Percentiles rank a stretch among this genome's conserved stretches.
These are phyloP conservation scores for Belgica antarctica DNA, from an alignment of 2,888 invertebrate genomes.

Conservation along the genomic window DNA sequence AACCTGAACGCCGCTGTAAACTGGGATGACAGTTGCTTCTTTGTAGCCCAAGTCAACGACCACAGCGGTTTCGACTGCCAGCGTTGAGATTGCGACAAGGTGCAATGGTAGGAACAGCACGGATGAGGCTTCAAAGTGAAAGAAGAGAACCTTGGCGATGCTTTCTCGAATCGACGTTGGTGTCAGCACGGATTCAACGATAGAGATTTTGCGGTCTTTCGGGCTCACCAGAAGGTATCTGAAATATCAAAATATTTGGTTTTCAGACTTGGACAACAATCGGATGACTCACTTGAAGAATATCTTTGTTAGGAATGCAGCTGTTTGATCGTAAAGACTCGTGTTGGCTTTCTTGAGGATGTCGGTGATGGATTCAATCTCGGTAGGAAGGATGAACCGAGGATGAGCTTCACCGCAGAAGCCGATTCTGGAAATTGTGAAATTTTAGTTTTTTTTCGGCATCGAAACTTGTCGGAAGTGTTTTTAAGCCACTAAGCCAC, in stretches of 20 bases:
- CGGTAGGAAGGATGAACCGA: constrained; percentile 79
- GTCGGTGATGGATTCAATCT: constrained; percentile 63
- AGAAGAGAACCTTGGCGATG: constrained; percentile 85
- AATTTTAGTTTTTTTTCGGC: constrained; percentile 18
- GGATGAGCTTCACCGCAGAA: constrained; percentile 88
- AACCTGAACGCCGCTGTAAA: constrained; percentile 84
- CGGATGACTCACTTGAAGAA: constrained; percentile 74
- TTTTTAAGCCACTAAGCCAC: neutral
- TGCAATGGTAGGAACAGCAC: constrained; percentile 82
- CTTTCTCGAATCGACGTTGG: constrained; percentile 80
- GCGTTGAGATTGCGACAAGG: constrained; percentile 75
- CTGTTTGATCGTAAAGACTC: constrained; percentile 79
- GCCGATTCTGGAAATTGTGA: constrained; percentile 67
- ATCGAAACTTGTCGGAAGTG: neutral
- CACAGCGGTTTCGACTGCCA: constrained; percentile 77
- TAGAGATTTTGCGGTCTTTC: constrained; percentile 86
- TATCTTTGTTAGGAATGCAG: constrained; percentile 81
- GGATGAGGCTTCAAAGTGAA: constrained; percentile 85
- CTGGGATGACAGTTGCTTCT: constrained; percentile 78
- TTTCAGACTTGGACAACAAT: neutral
- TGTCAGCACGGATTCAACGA: constrained; percentile 86
- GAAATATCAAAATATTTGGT: constrained; percentile 40
- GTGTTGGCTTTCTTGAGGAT: constrained; percentile 64
- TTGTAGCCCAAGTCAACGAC: constrained; percentile 85
- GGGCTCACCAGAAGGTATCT: constrained; percentile 89